Base-by-base conservation (phyloP, 2,888 invertebrate species). In the Lordiphosa andalusiaca region DNA sequence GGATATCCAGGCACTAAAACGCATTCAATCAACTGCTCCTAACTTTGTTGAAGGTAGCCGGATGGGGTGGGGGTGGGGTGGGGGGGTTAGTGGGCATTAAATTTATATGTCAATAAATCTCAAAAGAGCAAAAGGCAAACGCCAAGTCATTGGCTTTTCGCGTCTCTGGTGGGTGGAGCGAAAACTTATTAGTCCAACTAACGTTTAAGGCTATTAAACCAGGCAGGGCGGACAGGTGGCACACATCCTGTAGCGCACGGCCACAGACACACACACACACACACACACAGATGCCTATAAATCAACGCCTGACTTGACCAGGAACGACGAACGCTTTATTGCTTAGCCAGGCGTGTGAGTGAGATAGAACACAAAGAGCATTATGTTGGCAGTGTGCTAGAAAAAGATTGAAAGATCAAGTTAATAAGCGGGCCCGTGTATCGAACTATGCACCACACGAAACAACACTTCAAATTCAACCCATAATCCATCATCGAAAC, bases 31-130 rank as follows among this genome's bases (percentile, higher is more conserved):
- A 77, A 82, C 73, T 69, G 65, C 62, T 64, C 38, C 78, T 71
- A 77, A 82, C 82, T 74, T 66, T 69, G 72, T 54, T 58, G 72
- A 39, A 39, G 12, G 9, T 13, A 25, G 9, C 30, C 7, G 35
- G 6, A 10, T 6, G 30, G 44, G 6, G 25, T 21, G 16, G 16
- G 16, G 16, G 16, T 2, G 2, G 16, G 16, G 1, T 16, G 16
- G 30, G 33, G n/a, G 23, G n/a, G n/a, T n/a, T n/a, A 46, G 50
- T 16, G 54, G 57, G 66, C 63, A 82, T 77, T 78, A 82, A 82
- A 77, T 77, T 77, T 77, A 77, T 77, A 75, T 82, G 83, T 80
- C 83, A 77, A 77, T 77, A 77, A 77, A 77, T 77, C 83, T 80
- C 63, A 37, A 63, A 61, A 69, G 63, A 69, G 67, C 80, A 78